Evolutionary conservation across 2,797 vertebrate genomes (phyloP), one percentile per base, ranked within the genome.

Genomic region (Labeo calbasu): DNA sequence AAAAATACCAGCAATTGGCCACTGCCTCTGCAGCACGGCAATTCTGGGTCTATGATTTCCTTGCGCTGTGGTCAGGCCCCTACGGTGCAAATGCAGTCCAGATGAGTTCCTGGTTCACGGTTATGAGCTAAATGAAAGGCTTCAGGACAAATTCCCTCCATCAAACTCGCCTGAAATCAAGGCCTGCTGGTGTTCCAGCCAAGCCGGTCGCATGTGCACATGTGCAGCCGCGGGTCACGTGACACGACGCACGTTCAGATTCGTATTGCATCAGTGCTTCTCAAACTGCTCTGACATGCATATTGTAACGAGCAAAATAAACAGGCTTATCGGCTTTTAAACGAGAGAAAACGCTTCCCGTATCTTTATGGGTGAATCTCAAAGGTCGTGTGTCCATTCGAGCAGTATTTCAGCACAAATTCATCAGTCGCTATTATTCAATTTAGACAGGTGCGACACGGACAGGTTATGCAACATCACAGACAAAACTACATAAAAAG

Each of bases 1-100:
- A 92, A 95, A 95, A 94, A 93, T 93, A 94, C 91, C 93, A 95
- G 91, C 92, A 89, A 91, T 92, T 94, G 92, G 90, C 91, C 88
- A 92, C 94, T 91, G 93, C 92, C 89, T 92, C 86, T 90, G 90
- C 88, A 92, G 90, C 90, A 89, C 93, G 93, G 92, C 87, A 93
- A 91, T 92, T 94, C 92, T 89, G 89, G 82, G 93, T 93, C 92
- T 93, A 94, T 92, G 92, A 88, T 92, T 93, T 92, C 92, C 91
- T 90, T 91, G 91, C 85, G 90, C 87, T 68, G 88, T 85, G 92
- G 94, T 91, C 88, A 93, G 93, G 89, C 53, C 72, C 85, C 89
- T 91, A 90, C 90, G 91, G 89, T 79, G 91, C 84, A 94, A 95
- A 93, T 87, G 76, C 91, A 91, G 93, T 82, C 93, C 91, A 94